phyloP scores from a whole-genome alignment of 2,797 vertebrate species.

The Sparidentex hasta region DNA sequence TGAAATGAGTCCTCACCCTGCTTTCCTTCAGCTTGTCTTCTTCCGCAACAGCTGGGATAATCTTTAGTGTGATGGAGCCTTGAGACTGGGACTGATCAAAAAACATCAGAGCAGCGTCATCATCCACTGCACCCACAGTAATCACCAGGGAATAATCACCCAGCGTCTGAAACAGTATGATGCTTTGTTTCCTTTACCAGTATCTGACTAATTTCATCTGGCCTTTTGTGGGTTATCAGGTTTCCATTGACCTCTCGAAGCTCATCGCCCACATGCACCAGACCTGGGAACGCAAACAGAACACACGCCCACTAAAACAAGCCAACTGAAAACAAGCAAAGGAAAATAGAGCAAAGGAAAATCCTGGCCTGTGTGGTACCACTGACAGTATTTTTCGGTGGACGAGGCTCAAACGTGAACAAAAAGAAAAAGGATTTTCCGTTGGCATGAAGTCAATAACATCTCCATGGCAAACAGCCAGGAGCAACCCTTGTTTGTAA shows the following conservation, averaged over 20 bases:
- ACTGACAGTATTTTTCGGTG: slow-evolving; percentile 8
- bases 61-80: slow-evolving; percentile 95
- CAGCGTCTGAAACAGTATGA: background rate
- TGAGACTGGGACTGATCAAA: slow-evolving; percentile 92
- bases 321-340: slow-evolving; percentile 5
- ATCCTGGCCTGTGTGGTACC: background rate
- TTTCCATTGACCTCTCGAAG: slow-evolving; percentile 95
- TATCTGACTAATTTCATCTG: slow-evolving; percentile 96
- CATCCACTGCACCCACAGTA: background rate
- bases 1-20: slow-evolving; percentile 84
- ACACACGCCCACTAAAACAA: slow-evolving; percentile 5
- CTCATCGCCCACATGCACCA: slow-evolving; percentile 96
- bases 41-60: slow-evolving; percentile 93
- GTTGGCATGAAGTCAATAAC: slow-evolving; percentile 16
- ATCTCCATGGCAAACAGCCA: slow-evolving; percentile 66
- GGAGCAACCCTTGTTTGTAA: slow-evolving; percentile 62
- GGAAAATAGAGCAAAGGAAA: slow-evolving; percentile 7
- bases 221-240: slow-evolving; percentile 91
- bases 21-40: slow-evolving; percentile 92
- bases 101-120: slow-evolving; percentile 34
- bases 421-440: slow-evolving; percentile 11
- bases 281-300: slow-evolving; percentile 83
- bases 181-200: slow-evolving; percentile 81
- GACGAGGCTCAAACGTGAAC: background rate
- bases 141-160: background rate